Evolutionary conservation across 2,888 invertebrate genomes (phyloP).

Genomic region (Agriotes lineatus): DNA sequence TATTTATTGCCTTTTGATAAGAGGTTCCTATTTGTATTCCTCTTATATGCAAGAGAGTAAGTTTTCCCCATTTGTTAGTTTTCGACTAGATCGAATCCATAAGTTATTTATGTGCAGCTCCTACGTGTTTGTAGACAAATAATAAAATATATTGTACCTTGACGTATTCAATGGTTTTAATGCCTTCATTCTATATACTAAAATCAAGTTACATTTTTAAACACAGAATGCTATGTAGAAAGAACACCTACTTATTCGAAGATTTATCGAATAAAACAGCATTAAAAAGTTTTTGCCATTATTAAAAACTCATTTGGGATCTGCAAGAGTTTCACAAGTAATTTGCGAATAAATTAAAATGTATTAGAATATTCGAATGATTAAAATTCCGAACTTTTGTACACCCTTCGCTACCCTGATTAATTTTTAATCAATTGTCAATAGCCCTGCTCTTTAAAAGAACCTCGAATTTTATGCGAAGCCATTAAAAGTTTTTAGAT

Average conservation of each 20-base stretch:
- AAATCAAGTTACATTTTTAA: too few species aligned
- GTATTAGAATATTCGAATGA: constrained; percentile 48
- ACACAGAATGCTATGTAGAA: too few species aligned
- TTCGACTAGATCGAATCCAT: constrained; percentile 16
- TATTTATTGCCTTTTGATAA: constrained; percentile 47
- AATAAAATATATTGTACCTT: too few species aligned
- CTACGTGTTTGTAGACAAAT: too few species aligned
- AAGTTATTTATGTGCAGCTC: constrained; percentile 1
- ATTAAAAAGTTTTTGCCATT: constrained; percentile 14
- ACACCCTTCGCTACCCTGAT: constrained; percentile 40
- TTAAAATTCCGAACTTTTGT: constrained; percentile 46
- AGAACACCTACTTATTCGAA: background rate
- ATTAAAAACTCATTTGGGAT: constrained; percentile 19
- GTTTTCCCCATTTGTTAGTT: constrained; percentile 27
- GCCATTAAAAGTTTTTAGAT: constrained; percentile 45
- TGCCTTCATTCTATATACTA: too few species aligned
- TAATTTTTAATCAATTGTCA: constrained; percentile 48
- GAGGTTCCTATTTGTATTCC: constrained; percentile 41
- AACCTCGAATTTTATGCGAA: constrained; percentile 23
- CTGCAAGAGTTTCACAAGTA: constrained; percentile 11
- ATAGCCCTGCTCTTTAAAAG: constrained; percentile 37
- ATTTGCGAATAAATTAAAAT: constrained; percentile 41
- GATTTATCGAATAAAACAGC: background rate
- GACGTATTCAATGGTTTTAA: too few species aligned
- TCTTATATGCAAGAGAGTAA: constrained; percentile 29